Conservation (phyloP, 2,888 invertebrate genomes). For the Drosophila phalerata region DNA sequence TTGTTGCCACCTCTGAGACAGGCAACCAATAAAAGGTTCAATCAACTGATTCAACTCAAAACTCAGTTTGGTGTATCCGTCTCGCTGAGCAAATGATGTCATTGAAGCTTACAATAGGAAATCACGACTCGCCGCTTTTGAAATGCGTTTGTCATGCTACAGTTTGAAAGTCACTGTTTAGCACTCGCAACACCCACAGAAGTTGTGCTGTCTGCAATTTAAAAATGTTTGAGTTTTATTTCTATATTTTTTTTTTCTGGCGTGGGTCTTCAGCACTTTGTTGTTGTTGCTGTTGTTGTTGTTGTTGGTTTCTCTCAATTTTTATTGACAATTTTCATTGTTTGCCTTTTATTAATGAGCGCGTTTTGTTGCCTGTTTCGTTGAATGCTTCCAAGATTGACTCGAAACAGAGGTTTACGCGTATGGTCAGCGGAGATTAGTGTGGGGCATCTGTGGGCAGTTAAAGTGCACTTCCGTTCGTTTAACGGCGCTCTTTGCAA, state of each 20-base stretch:
- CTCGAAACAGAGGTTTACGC: conserved; percentile 23
- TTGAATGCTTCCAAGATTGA: conserved; percentile 50
- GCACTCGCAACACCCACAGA: conserved; percentile 53
- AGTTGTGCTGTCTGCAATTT: conserved; percentile 33
- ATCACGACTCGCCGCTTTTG: conserved; percentile 57
- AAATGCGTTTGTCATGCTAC: conserved; percentile 72
- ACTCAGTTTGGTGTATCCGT: neutral
- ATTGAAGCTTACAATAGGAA: conserved; percentile 62
- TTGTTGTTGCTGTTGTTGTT: conserved; percentile 27
- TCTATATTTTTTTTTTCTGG: conserved; percentile 19
- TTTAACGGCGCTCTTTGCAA: conserved; percentile 58
- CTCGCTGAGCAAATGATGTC: conserved; percentile 69
- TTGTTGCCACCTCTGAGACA: conserved; percentile 45
- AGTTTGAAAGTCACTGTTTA: conserved; percentile 62
- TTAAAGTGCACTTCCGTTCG: conserved; percentile 74
- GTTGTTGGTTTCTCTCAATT: conserved; percentile 41
- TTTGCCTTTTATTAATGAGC: conserved; percentile 75
- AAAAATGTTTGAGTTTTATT: conserved; percentile 25
- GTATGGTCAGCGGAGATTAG: conserved; percentile 46
- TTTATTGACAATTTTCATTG: conserved; percentile 75
- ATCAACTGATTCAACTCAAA: conserved; percentile 65
- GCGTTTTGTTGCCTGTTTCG: conserved; percentile 62
- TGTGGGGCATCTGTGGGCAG: conserved; percentile 63
- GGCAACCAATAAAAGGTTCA: conserved; percentile 72
- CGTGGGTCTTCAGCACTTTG: conserved; percentile 57